These are phyloP conservation scores for Aphyosemion australe DNA, from an alignment of 2,113 vertebrate species.

Conservation along the genomic window DNA sequence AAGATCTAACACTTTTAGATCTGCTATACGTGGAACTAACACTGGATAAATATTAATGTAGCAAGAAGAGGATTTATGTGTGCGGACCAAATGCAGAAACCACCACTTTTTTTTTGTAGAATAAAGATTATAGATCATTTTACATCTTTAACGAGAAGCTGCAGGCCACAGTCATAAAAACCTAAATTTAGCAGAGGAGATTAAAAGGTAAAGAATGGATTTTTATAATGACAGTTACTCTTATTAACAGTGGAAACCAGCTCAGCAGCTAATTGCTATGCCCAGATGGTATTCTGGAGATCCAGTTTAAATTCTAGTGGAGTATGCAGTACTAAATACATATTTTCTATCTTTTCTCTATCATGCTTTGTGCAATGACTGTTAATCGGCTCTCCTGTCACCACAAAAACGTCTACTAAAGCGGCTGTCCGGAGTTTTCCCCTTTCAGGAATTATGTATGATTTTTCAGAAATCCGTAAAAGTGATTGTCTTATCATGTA, in stretches of 20 bases:
- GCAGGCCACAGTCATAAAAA: constrained; percentile 10
- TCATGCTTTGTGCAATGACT: constrained; percentile 24
- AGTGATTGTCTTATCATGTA: too few species aligned
- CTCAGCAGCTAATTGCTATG: constrained; percentile 39
- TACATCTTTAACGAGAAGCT: constrained; percentile 20
- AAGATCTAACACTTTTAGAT: not conserved
- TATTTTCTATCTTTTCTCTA: constrained; percentile 23
- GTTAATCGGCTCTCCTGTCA: constrained; percentile 61
- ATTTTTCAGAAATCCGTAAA: too few species aligned
- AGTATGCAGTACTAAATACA: constrained; percentile 21
- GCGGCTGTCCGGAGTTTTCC: too few species aligned
- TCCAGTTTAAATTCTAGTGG: constrained; percentile 5
- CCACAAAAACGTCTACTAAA: not conserved
- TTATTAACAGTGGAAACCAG: constrained; percentile 32
- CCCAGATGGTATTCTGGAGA: constrained; percentile 30
- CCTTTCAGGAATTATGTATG: too few species aligned
- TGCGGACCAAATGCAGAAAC: not conserved
- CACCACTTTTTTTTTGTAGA: constrained; percentile 18
- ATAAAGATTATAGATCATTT: constrained; percentile 16
- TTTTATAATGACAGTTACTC: constrained; percentile 3
- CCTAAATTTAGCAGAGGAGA: constrained; percentile 24
- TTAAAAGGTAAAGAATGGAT: constrained; percentile 48
- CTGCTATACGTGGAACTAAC: not conserved
- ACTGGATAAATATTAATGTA: not conserved
- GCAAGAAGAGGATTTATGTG: not conserved